phyloP scores from a whole-genome alignment of 2,888 invertebrate species.

The Drosophila affinis region DNA sequence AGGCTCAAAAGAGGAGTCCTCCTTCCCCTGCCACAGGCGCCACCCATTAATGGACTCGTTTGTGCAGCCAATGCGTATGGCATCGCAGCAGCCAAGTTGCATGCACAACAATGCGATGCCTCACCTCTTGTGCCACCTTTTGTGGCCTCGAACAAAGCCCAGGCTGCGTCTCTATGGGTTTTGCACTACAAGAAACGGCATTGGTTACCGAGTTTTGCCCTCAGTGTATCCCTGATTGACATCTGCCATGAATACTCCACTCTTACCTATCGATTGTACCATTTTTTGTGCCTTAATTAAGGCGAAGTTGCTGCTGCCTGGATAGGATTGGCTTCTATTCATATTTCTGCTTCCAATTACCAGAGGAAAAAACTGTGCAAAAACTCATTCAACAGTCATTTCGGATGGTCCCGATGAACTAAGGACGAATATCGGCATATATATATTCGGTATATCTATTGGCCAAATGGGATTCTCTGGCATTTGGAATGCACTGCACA shows the following conservation, averaged over 20 bases:
- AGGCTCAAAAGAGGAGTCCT: slow-evolving; percentile 15
- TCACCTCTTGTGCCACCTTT: no score
- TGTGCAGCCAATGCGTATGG: background rate
- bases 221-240: background rate
- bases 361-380: background rate
- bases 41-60: no score
- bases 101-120: background rate
- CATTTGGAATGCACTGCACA: slow-evolving; percentile 63
- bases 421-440: background rate
- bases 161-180: slow-evolving; percentile 13
- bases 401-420: slow-evolving; percentile 21
- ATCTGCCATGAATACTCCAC: background rate
- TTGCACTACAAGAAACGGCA: background rate
- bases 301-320: background rate
- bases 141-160: slow-evolving; percentile 11
- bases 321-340: slow-evolving; percentile 33
- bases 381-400: slow-evolving; percentile 21
- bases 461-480: slow-evolving; percentile 40
- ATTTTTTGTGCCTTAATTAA: background rate
- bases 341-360: slow-evolving; percentile 42
- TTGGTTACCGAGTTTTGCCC: background rate
- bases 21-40: background rate
- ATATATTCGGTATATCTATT: background rate
- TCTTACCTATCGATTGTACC: no score
- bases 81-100: slow-evolving; percentile 12